Evolutionary conservation across 2,113 vertebrate genomes (phyloP).

Genomic region (Rhineura floridana): DNA sequence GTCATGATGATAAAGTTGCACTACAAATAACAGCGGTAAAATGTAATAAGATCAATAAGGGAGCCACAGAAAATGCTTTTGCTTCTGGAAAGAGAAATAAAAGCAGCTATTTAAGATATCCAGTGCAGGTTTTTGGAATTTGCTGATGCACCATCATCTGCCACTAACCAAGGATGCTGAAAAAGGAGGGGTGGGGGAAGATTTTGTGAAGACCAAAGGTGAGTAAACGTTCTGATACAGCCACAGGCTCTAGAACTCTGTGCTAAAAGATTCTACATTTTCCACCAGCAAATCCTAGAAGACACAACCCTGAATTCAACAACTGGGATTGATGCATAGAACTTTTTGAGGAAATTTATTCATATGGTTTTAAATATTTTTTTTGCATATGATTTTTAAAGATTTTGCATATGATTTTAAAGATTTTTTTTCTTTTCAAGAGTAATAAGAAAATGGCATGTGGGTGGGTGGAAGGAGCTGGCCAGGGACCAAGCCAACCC

Average conservation of each 20-base stretch:
- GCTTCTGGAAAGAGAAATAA: background rate
- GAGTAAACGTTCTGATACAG: background rate
- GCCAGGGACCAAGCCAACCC: background rate
- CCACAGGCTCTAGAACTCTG: background rate
- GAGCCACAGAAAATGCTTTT: background rate
- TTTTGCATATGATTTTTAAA: background rate
- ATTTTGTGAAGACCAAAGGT: background rate
- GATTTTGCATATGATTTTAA: background rate
- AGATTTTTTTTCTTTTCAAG: background rate
- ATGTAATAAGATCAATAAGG: background rate
- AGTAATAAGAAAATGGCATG: background rate
- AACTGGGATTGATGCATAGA: background rate
- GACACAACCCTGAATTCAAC: background rate
- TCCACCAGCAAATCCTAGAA: background rate
- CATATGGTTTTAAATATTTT: background rate
- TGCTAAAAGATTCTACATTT: background rate
- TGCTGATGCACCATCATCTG: background rate
- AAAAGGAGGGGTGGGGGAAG: background rate
- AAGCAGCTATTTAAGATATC: background rate
- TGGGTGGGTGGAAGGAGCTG: background rate
- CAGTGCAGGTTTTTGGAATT: background rate
- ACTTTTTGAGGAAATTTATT: background rate
- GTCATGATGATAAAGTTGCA: conserved; percentile 10
- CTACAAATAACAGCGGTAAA: background rate
- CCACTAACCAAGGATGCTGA: background rate